Evolutionary conservation across 1,140 invertebrate genomes (phyloP), one percentile per base, ranked within the genome.

Genomic region (Drosophila dunni): DNA sequence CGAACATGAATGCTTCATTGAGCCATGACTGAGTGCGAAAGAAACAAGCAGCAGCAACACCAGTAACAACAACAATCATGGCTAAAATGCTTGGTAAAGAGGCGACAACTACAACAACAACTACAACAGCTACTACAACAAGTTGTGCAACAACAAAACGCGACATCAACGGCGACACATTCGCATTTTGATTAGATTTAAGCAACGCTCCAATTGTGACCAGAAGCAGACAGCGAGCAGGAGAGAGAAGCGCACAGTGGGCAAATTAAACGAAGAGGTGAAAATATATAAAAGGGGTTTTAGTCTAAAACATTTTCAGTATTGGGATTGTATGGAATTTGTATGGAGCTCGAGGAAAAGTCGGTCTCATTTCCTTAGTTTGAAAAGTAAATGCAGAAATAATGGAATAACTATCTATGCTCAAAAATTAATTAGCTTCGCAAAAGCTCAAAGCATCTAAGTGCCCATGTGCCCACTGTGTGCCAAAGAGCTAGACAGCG

Each of bases 131-230:
- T 65, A 50, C 64, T 74, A 64, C 71, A 78, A 60, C 70, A 60
- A 67, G 64, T 60, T 45, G 56, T 29, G 24, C 24, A 67, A 68
- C 70, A 73, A 68, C 57, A 50, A 54, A 75, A 60, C 58, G 44
- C 72, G 48, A 71, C 63, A 75, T 63, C 58, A 65, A 40, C 69
- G 50, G 15, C 67, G 46, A 69, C 68, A 75, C 67, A 82, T 78
- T 77, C 79, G 83, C 83, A 88, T 88, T 86, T 86, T 86, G 83
- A 86, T 86, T 86, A 88, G 83, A 86, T 86, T 86, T 79, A 88
- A 70, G 45, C 72, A 88, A 68, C 79, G 62, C 83, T 86, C 83
- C 83, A 86, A 88, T 88, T 86, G 79, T 79, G 51, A 44, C 61
- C 40, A 44, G 45, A 44, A 45, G 13, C 42, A 61, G 50, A 44